phyloP scores from a whole-genome alignment of 1,140 invertebrate species.

The Heliconius hewitsoni region DNA sequence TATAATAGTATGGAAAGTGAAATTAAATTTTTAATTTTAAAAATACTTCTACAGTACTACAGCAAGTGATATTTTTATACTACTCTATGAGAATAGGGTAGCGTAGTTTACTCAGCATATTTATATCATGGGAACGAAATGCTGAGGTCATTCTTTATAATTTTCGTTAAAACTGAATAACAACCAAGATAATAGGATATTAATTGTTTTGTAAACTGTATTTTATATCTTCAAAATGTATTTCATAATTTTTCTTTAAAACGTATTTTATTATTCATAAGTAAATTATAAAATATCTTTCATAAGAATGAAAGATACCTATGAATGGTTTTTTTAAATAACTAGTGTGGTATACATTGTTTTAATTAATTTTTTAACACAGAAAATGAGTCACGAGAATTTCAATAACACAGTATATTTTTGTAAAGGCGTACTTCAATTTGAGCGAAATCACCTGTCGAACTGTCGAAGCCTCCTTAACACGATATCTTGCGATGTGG shows the following conservation, averaged over 20 bases:
- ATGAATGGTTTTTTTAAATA: neutral
- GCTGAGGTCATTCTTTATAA: slow-evolving; percentile 14
- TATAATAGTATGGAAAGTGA: too few relatives aligned
- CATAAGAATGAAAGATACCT: too few relatives aligned
- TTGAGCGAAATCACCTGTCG: slow-evolving; percentile 36
- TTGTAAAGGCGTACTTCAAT: neutral
- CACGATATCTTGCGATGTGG: slow-evolving; percentile 38
- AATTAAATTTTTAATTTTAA: neutral
- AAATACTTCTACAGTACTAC: neutral
- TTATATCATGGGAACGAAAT: neutral
- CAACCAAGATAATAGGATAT: neutral
- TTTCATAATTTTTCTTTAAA: too few relatives aligned
- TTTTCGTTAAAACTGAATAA: neutral
- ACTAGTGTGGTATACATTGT: neutral
- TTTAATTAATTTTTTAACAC: neutral
- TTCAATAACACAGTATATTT: neutral
- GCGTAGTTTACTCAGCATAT: slow-evolving; percentile 3
- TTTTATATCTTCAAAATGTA: neutral
- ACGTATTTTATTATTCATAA: too few relatives aligned
- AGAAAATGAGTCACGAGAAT: neutral
- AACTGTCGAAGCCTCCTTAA: slow-evolving; percentile 43
- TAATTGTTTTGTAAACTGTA: neutral
- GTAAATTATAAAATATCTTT: too few relatives aligned
- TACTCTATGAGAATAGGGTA: neutral
- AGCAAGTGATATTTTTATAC: neutral